These are phyloP conservation scores for Eucidaris tribuloides DNA, from an alignment of 35 echinoderm and acorn worm species.

Conservation along the genomic window DNA sequence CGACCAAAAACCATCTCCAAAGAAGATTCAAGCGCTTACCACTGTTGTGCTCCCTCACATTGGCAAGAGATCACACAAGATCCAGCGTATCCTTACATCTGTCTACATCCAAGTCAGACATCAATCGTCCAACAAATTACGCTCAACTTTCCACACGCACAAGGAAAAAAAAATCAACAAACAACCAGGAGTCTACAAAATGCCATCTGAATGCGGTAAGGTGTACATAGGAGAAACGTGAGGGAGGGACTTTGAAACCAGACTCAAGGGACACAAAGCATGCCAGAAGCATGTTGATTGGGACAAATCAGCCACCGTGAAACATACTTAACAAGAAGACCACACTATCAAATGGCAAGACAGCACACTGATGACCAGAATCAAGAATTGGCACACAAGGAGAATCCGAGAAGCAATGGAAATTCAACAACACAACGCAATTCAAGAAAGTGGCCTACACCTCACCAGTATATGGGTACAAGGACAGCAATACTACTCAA, in stretches of 20 bases:
- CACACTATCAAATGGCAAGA: constrained; percentile 1
- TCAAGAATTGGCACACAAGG: not conserved
- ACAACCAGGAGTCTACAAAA: not conserved
- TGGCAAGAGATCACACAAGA: not conserved
- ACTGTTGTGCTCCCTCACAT: not conserved
- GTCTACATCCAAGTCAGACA: not conserved
- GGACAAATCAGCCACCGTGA: not conserved
- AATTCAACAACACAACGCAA: not conserved
- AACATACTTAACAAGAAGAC: not conserved
- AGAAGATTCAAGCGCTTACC: not conserved
- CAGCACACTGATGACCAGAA: not conserved
- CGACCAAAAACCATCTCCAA: not conserved
- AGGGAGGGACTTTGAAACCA: not conserved
- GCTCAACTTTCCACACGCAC: not conserved
- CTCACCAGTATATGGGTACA: not conserved
- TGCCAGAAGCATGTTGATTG: not conserved
- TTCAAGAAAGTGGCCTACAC: not conserved
- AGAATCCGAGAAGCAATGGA: not conserved
- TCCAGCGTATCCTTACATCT: constrained; percentile 1
- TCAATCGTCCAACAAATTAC: not conserved
- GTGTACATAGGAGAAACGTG: too few relatives aligned
- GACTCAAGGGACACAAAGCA: constrained; percentile 8
- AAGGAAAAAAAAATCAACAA: not conserved
- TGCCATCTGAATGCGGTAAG: constrained; percentile 11
- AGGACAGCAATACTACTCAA: not conserved